A percentile compares a stretch with the other conserved stretches of the same genome.
Evolutionary conservation across 2,113 vertebrate species (phyloP).

Genomic region (Dascyllus trimaculatus): DNA sequence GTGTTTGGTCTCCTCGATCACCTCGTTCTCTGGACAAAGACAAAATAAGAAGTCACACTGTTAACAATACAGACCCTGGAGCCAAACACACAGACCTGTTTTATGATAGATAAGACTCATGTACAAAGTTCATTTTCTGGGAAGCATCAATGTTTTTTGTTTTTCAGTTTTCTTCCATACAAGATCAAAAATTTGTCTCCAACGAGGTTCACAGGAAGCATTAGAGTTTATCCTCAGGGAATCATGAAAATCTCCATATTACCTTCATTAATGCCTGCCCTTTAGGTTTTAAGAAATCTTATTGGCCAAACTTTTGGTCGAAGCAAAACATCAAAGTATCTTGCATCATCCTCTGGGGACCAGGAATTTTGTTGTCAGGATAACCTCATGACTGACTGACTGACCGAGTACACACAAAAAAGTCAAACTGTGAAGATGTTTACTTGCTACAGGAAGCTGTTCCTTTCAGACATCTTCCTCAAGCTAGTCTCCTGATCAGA

Average conservation of each 20-base stretch:
- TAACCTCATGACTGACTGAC: not conserved
- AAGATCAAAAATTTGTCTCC: not conserved
- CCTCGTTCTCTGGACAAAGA: slow-evolving; percentile 80
- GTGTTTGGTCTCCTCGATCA: slow-evolving; percentile 79
- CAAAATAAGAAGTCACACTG: slow-evolving; percentile 64
- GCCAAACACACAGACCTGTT: not conserved
- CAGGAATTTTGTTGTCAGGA: not conserved
- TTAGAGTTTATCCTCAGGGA: not conserved
- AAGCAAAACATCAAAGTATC: not conserved
- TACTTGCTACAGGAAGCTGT: slow-evolving; percentile 12
- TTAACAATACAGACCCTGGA: slow-evolving; percentile 5
- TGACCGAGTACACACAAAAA: not conserved
- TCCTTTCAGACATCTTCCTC: slow-evolving; percentile 5
- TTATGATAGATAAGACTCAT: not conserved
- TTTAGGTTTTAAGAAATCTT: not conserved
- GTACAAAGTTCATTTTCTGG: not conserved
- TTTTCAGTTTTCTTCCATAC: not conserved
- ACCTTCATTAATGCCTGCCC: not conserved
- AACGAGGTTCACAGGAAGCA: not conserved
- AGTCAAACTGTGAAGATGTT: slow-evolving; percentile 9
- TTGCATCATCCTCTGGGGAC: not conserved
- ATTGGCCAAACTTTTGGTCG: not conserved
- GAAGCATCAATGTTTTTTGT: not conserved
- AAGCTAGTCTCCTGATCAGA: slow-evolving; percentile 30
- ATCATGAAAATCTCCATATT: not conserved